These are phyloP conservation scores for Platycheirus rosarum DNA, from an alignment of 2,888 invertebrate genomes.

Conservation along the genomic window DNA sequence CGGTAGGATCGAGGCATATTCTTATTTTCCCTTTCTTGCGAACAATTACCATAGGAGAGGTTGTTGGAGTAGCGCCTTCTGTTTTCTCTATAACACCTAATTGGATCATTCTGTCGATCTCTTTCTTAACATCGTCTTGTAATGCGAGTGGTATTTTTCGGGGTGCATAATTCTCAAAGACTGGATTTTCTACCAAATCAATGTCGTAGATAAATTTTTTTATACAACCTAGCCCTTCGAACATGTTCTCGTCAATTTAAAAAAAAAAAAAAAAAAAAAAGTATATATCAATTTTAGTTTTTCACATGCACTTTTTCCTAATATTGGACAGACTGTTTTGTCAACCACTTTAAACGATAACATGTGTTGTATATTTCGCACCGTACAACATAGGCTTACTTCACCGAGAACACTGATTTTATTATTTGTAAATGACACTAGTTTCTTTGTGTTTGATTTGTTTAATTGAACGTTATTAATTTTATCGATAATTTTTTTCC, in stretches of 20 bases:
- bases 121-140: constrained; percentile 49
- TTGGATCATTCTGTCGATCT: constrained; percentile 38
- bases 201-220: constrained; percentile 8
- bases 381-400: constrained; percentile 28
- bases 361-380: constrained; percentile 34
- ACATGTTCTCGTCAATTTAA: neutral
- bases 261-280: too few relatives aligned
- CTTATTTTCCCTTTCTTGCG: constrained; percentile 20
- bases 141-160: constrained; percentile 60
- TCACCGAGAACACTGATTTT: constrained; percentile 54
- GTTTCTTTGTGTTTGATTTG: constrained; percentile 26
- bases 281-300: too few relatives aligned
- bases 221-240: neutral
- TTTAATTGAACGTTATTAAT: constrained; percentile 9
- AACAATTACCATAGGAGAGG: constrained; percentile 29
- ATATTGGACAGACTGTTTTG: constrained; percentile 24
- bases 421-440: constrained; percentile 41
- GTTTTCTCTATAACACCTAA: constrained; percentile 10
- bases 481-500: constrained; percentile 42
- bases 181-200: constrained; percentile 46
- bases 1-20: constrained; percentile 27
- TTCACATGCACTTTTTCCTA: too few relatives aligned
- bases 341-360: constrained; percentile 54
- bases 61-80: constrained; percentile 25
- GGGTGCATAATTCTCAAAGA: constrained; percentile 62